Base-by-base conservation (phyloP, 1,140 invertebrate species). In the Artemia franciscana region DNA sequence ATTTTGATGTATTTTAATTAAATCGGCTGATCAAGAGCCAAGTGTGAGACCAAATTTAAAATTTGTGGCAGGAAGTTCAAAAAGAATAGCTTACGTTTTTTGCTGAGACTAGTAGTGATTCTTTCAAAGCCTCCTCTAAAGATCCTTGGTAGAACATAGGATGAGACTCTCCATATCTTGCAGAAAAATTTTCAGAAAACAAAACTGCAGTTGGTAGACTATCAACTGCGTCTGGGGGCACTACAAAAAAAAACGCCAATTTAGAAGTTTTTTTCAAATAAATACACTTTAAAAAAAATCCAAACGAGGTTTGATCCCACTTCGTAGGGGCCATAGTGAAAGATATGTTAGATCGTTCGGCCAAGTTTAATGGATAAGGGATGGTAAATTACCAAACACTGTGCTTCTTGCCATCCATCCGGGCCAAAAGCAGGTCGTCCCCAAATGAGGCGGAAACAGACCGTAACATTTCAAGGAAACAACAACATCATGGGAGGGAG, bases 71-170 rank as follows among this genome's bases (percentile, higher is more conserved):
- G n/a, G n/a, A n/a, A n/a, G n/a, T n/a, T n/a, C n/a, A n/a, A n/a
- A n/a, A n/a, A n/a, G 39, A 51, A 51, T 51, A 51, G 39, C 73
- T 74, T 77, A 92, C 89, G 76, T 93, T 87, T 79, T 84, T 87
- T 27, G 90, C 88, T 60, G 86, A 84, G 74, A 84, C 84, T 60
- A 80, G 74, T 73, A 87, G 88, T 25, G 91, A 85, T 73, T 92
- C 86, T 72, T 84, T 84, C 51, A 93, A 78, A 24, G 89, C 91
- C 73, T 90, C 84, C 67, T 92, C 87, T 62, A 95, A 76, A 39
- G 85, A 85, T 30, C 91, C 90, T 67, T 88, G 83, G 74, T 85
- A 95, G 75, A 95, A 95, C 65, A 84, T 79, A 0, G 91, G 90
- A 73, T 86, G 85, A 65, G 82, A 80, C 24, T 82, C 79, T 4